A percentile compares a stretch with the other conserved stretches of the same genome.
Evolutionary conservation across 1,140 invertebrate genomes (phyloP).

Genomic region (Nomia melanderi): DNA sequence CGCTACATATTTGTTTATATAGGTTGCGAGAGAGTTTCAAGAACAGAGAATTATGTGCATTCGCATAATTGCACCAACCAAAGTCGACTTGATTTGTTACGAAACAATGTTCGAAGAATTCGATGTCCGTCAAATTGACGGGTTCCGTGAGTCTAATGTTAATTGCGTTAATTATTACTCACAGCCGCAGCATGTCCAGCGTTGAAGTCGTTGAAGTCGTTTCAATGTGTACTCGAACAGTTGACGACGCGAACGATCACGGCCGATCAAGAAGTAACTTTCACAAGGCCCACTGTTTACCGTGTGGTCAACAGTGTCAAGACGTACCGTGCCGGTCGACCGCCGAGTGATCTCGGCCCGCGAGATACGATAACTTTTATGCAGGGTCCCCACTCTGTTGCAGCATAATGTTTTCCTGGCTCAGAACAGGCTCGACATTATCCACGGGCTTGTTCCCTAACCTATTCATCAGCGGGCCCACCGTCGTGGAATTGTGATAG

Average conservation of each 20-base stretch:
- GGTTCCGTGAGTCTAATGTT: too few species aligned
- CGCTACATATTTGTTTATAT: too few species aligned
- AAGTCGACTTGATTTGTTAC: too few species aligned
- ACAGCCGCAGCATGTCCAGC: slow-evolving; percentile 43
- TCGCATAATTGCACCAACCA: too few species aligned
- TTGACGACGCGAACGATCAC: background rate
- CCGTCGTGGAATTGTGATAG: slow-evolving; percentile 1
- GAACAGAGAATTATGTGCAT: too few species aligned
- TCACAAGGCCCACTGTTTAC: slow-evolving; percentile 28
- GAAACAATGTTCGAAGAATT: too few species aligned
- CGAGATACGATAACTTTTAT: slow-evolving; percentile 56
- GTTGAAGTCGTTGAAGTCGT: background rate
- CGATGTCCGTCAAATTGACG: too few species aligned
- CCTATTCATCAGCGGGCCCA: too few species aligned
- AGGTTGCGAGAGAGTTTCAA: too few species aligned
- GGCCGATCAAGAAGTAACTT: slow-evolving; percentile 20
- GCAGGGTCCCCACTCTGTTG: slow-evolving; percentile 49
- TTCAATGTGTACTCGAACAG: slow-evolving; percentile 2
- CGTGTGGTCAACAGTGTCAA: background rate
- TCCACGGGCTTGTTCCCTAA: background rate
- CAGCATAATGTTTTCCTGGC: slow-evolving; percentile 4
- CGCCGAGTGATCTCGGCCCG: slow-evolving; percentile 34
- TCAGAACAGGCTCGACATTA: slow-evolving; percentile 1
- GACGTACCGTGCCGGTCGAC: too few species aligned
- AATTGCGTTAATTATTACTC: slow-evolving; percentile 17